Conservation (phyloP, 2,797 vertebrate genomes). For the Poeciliopsis infans region DNA sequence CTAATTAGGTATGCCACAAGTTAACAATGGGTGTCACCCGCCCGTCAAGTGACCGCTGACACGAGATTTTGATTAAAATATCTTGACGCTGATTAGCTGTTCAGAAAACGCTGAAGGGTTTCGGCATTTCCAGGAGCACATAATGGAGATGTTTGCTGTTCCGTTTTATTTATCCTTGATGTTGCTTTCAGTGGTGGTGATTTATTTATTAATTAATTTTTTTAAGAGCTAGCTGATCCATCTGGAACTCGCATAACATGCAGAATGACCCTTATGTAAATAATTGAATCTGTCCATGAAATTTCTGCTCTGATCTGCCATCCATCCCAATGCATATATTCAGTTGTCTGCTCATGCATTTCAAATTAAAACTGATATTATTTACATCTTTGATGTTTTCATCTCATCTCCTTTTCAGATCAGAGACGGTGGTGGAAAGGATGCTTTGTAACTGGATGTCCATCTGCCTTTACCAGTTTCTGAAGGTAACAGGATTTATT, state of each 20-base stretch:
- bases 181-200: neutral
- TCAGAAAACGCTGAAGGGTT: slow-evolving; percentile 9
- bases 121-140: neutral
- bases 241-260: neutral
- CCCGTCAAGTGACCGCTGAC: slow-evolving; percentile 53
- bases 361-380: neutral
- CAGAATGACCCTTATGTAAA: neutral
- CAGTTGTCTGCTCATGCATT: neutral
- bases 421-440: slow-evolving; percentile 96
- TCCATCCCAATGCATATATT: neutral
- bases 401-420: slow-evolving; percentile 80
- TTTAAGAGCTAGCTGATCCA: neutral
- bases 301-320: neutral
- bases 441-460: slow-evolving; percentile 99
- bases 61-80: slow-evolving; percentile 42
- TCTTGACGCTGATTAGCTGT: slow-evolving; percentile 43
- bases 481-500: slow-evolving; percentile 85
- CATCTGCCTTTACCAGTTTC: slow-evolving; percentile 97
- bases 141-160: neutral
- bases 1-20: slow-evolving; percentile 75
- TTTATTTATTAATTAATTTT: neutral
- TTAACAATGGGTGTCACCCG: slow-evolving; percentile 58
- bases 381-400: neutral
- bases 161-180: neutral
- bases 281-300: neutral